Percentiles rank a stretch among this genome's conserved stretches.
Conservation (phyloP, 2,113 vertebrate genomes). For the Neodontobutis hainanensis region DNA sequence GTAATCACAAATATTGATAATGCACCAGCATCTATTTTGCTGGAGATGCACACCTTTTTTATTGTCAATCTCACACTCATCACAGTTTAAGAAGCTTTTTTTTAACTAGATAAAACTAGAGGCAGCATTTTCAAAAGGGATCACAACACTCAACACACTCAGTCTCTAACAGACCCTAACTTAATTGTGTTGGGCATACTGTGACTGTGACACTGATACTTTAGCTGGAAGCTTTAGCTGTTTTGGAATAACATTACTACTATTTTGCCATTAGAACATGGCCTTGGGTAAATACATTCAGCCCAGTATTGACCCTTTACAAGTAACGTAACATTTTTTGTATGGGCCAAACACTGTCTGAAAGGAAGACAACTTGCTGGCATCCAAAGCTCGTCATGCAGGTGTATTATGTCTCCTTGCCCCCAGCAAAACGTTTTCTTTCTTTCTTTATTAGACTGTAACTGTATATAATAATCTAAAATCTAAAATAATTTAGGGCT, state of each 20-base stretch:
- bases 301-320: neutral
- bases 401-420: slow-evolving; percentile 35
- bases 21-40: neutral
- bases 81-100: neutral
- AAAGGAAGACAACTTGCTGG: neutral
- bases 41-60: neutral
- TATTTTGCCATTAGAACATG: neutral
- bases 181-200: neutral
- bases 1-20: neutral
- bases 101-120: too few relatives aligned
- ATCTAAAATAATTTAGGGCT: slow-evolving; percentile 70
- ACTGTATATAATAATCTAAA: too few relatives aligned
- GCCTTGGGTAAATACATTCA: neutral
- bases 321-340: neutral
- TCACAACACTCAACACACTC: neutral
- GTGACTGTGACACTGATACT: slow-evolving; percentile 3
- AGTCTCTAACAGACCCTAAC: neutral
- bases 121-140: neutral
- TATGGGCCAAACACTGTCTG: neutral
- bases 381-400: slow-evolving; percentile 35
- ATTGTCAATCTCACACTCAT: neutral
- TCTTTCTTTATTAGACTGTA: slow-evolving; percentile 24
- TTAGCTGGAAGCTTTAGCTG: neutral
- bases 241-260: neutral
- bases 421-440: slow-evolving; percentile 28